Evolutionary conservation across 1,140 invertebrate genomes (phyloP).

Genomic region (Aplysia californica): DNA sequence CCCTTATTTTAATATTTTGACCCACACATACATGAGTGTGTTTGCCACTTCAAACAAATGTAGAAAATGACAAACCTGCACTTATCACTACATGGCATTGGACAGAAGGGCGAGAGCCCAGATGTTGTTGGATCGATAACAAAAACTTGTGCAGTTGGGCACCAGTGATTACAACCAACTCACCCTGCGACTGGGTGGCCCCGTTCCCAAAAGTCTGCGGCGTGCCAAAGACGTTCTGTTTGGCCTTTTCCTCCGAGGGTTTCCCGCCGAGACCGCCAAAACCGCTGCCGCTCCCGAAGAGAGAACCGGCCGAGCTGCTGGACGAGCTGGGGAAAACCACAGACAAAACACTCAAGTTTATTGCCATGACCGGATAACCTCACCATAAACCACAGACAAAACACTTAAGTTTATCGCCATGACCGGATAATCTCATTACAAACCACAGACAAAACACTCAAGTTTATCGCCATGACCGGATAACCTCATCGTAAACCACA

Average conservation of each 20-base stretch:
- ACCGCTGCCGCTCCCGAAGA: slow-evolving; percentile 55
- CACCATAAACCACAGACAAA: neutral
- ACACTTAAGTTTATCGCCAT: neutral
- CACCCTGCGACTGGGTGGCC: slow-evolving; percentile 14
- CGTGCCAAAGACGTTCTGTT: slow-evolving; percentile 65
- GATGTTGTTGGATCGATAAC: too few species aligned
- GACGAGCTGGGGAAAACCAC: neutral
- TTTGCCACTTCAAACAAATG: too few species aligned
- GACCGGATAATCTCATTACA: neutral
- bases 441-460: neutral
- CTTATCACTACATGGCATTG: too few species aligned
- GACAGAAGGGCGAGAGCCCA: too few species aligned
- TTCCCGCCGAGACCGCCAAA: slow-evolving; percentile 62
- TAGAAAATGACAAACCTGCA: too few species aligned
- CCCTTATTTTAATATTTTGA: too few species aligned
- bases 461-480: neutral
- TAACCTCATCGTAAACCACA: neutral
- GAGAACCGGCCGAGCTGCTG: slow-evolving; percentile 37
- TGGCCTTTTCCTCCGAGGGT: slow-evolving; percentile 64
- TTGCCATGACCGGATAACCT: neutral
- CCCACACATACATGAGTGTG: too few species aligned
- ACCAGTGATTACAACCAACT: too few species aligned
- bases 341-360: neutral
- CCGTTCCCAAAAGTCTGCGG: slow-evolving; percentile 35
- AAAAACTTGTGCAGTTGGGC: too few species aligned